Base-by-base conservation (phyloP, 2,797 vertebrate genomes). In the Phrynocephalus vlangalii region DNA sequence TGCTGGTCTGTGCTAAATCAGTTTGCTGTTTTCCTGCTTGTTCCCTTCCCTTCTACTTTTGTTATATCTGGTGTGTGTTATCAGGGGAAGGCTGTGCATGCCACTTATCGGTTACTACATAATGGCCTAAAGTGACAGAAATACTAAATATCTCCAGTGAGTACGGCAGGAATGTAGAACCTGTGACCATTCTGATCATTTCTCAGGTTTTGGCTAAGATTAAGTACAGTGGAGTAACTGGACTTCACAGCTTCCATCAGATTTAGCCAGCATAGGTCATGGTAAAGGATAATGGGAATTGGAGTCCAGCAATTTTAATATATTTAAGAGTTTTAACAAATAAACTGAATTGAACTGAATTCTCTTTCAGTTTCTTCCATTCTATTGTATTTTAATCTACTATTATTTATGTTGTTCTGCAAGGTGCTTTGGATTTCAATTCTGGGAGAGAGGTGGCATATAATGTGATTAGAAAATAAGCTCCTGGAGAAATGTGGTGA, bases 1-100 rank as follows among this genome's bases (percentile, higher is more conserved):
- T 68, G 48, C 72, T 85, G 33, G 63, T 81, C 26, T 76, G 70
- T 75, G 79, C 86, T 76, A 48, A 67, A 75, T 66, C 56, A 75
- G 28, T n/a, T 66, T 82, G 8, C 66, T 48, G 38, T 82, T 87
- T 87, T 87, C 63, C 82, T 66, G 26, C 28, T 48, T 5, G 6
- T 10, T 67, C 26, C 56, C 56, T 68, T 82, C 56, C 6, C 18
- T 8, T 6, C 33, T 50, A 50, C 68, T 28, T 26, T 86, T n/a
- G 13, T 63, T 81, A 48, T 63, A 8, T 63, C 18, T 81, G 20
- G 24, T 44, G 44, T 80, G 8, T 30, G 52, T 18, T 66, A 48
- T 73, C 73, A 81, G 15, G 24, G 48, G 20, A 81, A 44, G 78
- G 28, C 15, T 72, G n/a, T 60, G 28, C 48, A 48, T 33, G 71